These are phyloP conservation scores for Gibbula magus DNA, from an alignment of 2,888 invertebrate species.

Conservation along the genomic window DNA sequence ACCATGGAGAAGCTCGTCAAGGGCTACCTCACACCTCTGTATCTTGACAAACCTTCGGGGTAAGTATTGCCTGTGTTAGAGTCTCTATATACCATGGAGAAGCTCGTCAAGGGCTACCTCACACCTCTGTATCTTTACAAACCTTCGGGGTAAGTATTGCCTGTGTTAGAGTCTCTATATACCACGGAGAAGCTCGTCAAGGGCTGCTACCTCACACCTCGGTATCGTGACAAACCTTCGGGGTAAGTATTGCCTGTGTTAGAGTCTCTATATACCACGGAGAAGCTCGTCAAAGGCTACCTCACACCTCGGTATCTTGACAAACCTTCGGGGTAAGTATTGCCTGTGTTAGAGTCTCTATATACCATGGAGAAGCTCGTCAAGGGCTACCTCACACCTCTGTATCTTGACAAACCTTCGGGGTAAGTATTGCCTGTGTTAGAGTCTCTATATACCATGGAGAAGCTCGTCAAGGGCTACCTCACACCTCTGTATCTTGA, in stretches of 20 bases:
- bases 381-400: neutral
- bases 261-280: neutral
- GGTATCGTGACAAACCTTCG: neutral
- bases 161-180: neutral
- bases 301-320: neutral
- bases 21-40: neutral
- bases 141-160: neutral
- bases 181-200: neutral
- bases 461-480: neutral
- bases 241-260: neutral
- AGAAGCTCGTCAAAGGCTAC: neutral
- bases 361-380: constrained; percentile 10
- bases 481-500: neutral
- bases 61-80: neutral
- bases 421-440: constrained; percentile 25
- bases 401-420: constrained; percentile 8
- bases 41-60: constrained; percentile 14
- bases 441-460: constrained; percentile 38
- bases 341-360: constrained; percentile 39
- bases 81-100: neutral
- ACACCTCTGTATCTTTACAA: neutral
- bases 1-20: neutral
- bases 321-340: neutral
- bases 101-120: neutral
- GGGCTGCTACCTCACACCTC: neutral